A percentile compares a stretch with the other conserved stretches of the same genome.
These are phyloP conservation scores for Sebastes schlegelii DNA, from an alignment of 2,113 vertebrate genomes.

Conservation along the genomic window DNA sequence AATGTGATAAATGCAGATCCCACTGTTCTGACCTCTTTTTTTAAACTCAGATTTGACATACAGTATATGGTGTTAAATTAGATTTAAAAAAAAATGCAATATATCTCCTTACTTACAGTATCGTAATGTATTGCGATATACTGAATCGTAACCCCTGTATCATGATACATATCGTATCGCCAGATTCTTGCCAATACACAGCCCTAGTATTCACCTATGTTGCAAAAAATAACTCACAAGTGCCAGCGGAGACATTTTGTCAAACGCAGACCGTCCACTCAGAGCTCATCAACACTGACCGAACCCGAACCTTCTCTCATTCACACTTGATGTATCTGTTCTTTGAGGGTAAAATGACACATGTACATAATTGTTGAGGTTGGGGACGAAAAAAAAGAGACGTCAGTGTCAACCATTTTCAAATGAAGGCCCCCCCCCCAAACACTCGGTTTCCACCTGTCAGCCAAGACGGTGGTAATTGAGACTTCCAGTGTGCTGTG, in stretches of 20 bases:
- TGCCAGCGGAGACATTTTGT: slow-evolving; percentile 15
- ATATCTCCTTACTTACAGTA: too few species aligned
- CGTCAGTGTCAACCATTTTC: slow-evolving; percentile 81
- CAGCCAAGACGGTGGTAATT: slow-evolving; percentile 88
- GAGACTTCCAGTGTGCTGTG: slow-evolving; percentile 88
- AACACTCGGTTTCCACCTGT: slow-evolving; percentile 77
- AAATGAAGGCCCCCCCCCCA: slow-evolving; percentile 61
- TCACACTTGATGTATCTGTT: slow-evolving; percentile 74
- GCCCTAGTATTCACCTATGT: not conserved
- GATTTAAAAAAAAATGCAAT: too few species aligned
- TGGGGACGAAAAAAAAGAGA: slow-evolving; percentile 74
- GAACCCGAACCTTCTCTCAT: slow-evolving; percentile 62
- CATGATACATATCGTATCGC: too few species aligned
- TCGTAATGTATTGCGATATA: too few species aligned
- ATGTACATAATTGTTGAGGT: slow-evolving; percentile 78
- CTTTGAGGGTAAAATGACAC: slow-evolving; percentile 77
- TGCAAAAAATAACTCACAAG: slow-evolving; percentile 12
- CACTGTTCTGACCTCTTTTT: too few species aligned
- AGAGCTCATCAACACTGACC: slow-evolving; percentile 42
- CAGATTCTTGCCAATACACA: too few species aligned
- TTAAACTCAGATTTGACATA: too few species aligned
- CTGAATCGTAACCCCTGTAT: too few species aligned
- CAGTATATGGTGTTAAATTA: too few species aligned
- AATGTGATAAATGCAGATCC: too few species aligned
- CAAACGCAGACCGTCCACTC: slow-evolving; percentile 45